Base-by-base conservation (phyloP, 2,888 invertebrate species). In the Meta bourneti region DNA sequence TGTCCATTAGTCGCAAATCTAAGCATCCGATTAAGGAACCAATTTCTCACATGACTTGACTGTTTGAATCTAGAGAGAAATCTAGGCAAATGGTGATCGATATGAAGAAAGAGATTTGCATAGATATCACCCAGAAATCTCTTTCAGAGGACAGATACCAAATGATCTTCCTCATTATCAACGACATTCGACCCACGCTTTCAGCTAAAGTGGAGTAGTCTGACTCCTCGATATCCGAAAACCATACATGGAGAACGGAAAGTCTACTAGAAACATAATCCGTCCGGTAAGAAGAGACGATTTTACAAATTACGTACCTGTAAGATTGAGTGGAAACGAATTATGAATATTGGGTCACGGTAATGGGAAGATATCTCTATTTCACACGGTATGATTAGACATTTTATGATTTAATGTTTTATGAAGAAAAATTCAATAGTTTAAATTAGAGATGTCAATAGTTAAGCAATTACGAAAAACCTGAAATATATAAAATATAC, bases 91-190 rank as follows among this genome's bases (percentile, higher is more conserved):
- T 4, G 4, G 11, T 5, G 16, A 61, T 61, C 13, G 61, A 34
- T 34, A 34, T 34, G 34, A 34, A 34, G 34, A 34, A 34, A 34
- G 34, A 9, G 16, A 61, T 16, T 16, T 61, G 5, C 61, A 61
- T 16, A 5, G 8, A 61, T 61, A 34, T 34, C 34, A 34, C 34
- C 4, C 1, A 34, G 34, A 4, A 7, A 61, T 16, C n/a, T 48
- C 5, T 49, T 70, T 19, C 13, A 16, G 34, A 20, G 48, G 48
- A 49, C 13, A n/a, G 51, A 51, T 72, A n/a, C 72, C 20, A 52
- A 82, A 49, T 51, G 82, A 72, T 82, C 52, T 71, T 6, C 71
- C 49, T 9, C 19, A 82, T 82, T 82, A 71, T 16, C 79, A 79
- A 19, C 9, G 19, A 71, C 8, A 69, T 20, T n/a, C 5, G 0